These are phyloP conservation scores for Acrobasis consociella DNA, from an alignment of 2,888 invertebrate species.

Conservation along the genomic window DNA sequence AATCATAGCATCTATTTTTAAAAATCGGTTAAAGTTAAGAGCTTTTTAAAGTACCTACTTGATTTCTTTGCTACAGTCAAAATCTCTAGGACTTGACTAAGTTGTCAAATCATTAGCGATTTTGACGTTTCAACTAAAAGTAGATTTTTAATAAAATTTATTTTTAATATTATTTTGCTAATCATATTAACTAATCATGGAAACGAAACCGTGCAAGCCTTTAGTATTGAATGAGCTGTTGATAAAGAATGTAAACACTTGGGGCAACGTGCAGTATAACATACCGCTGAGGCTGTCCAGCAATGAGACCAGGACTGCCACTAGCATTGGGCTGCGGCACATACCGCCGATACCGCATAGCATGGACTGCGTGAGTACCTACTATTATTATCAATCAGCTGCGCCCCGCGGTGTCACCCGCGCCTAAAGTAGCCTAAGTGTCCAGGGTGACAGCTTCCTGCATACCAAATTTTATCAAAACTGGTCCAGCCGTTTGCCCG, in stretches of 20 bases:
- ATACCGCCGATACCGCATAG: slow-evolving; percentile 69
- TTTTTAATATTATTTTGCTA: slow-evolving; percentile 23
- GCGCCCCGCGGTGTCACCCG: too few species aligned
- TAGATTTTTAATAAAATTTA: slow-evolving; percentile 31
- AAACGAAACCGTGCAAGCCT: slow-evolving; percentile 46
- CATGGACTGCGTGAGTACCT: slow-evolving; percentile 67
- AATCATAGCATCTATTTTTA: too few species aligned
- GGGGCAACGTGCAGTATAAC: slow-evolving; percentile 77
- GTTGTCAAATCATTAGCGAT: too few species aligned
- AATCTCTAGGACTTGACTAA: too few species aligned
- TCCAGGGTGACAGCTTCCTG: too few species aligned
- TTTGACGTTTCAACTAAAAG: neutral
- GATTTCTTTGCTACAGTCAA: too few species aligned
- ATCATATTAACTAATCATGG: slow-evolving; percentile 41
- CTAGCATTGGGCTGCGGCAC: slow-evolving; percentile 62
- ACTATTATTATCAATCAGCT: too few species aligned
- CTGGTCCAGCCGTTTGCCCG: too few species aligned
- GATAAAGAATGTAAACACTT: slow-evolving; percentile 70
- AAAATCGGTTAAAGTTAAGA: too few species aligned
- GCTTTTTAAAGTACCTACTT: too few species aligned
- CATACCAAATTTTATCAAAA: too few species aligned
- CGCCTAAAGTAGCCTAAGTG: too few species aligned
- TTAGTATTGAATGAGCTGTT: slow-evolving; percentile 59
- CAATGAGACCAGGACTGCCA: slow-evolving; percentile 66
- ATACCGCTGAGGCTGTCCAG: slow-evolving; percentile 65